Percentiles rank a stretch among this genome's conserved stretches.
Evolutionary conservation across 2,888 invertebrate species (phyloP).

Genomic region (Timandra comae): DNA sequence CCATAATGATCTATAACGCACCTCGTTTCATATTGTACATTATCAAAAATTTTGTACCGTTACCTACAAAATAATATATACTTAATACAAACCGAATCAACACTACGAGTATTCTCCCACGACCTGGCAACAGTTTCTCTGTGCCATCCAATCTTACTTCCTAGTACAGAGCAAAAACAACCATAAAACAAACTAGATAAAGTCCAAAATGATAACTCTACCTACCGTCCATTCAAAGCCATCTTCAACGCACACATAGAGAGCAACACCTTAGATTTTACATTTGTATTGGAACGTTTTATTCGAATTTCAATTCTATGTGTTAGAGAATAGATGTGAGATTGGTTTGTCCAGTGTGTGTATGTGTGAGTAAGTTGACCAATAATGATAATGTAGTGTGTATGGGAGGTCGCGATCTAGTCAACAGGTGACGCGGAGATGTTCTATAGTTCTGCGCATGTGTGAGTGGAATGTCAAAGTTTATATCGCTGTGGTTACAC

Average conservation of each 20-base stretch:
- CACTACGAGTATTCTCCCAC: conserved; percentile 65
- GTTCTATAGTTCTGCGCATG: conserved; percentile 39
- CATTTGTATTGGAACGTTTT: conserved; percentile 31
- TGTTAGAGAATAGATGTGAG: conserved; percentile 26
- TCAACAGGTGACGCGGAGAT: conserved; percentile 66
- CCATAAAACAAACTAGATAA: conserved; percentile 29
- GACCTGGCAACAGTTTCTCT: conserved; percentile 65
- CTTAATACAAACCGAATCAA: conserved; percentile 52
- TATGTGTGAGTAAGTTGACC: conserved; percentile 61
- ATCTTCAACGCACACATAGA: conserved; percentile 56
- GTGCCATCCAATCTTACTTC: conserved; percentile 72
- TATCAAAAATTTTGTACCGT: conserved; percentile 65
- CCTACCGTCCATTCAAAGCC: conserved; percentile 61
- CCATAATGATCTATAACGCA: conserved; percentile 9
- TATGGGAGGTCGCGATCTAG: conserved; percentile 63
- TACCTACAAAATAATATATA: conserved; percentile 54
- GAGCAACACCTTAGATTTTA: conserved; percentile 42
- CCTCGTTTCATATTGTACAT: conserved; percentile 29
- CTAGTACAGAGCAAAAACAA: conserved; percentile 45
- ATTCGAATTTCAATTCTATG: conserved; percentile 30
- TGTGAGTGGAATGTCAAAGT: conserved; percentile 69
- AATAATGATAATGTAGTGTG: conserved; percentile 61
- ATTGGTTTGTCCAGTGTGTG: conserved; percentile 20
- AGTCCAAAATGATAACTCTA: conserved; percentile 30
- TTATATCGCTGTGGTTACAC: conserved; percentile 27